These are phyloP conservation scores for Pogonus chalceus DNA, from an alignment of 1,140 invertebrate genomes.

Conservation along the genomic window DNA sequence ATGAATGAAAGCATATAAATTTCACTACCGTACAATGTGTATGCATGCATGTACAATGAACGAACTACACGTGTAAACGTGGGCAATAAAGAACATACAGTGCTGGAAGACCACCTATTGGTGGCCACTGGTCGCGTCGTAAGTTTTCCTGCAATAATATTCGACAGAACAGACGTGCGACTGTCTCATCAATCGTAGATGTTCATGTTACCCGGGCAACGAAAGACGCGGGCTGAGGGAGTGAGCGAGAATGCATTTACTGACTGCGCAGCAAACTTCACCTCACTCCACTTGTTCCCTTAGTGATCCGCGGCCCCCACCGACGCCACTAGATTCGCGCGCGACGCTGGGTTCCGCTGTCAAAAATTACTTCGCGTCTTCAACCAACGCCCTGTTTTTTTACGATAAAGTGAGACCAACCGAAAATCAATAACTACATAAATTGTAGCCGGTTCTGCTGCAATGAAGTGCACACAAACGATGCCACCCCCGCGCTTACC, in stretches of 20 bases:
- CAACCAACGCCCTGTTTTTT: constrained; percentile 33
- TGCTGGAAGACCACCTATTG: background rate
- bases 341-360: background rate
- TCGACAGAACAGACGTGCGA: constrained; percentile 5
- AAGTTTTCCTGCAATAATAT: background rate
- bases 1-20: constrained; percentile 6
- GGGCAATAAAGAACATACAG: background rate
- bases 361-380: constrained; percentile 20
- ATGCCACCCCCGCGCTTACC: constrained; percentile 4
- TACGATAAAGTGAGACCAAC: constrained; percentile 26
- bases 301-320: constrained; percentile 14
- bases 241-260: no score
- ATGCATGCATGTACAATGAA: background rate
- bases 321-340: constrained; percentile 21
- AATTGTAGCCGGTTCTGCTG: constrained; percentile 22
- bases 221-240: background rate
- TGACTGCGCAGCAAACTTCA: constrained; percentile 11
- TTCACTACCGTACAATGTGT: background rate
- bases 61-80: background rate
- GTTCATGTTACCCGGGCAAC: constrained; percentile 1
- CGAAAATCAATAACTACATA: constrained; percentile 31
- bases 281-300: constrained; percentile 13
- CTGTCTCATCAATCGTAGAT: constrained; percentile 6
- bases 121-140: background rate
- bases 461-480: constrained; percentile 8